Base-by-base conservation (phyloP, 2,888 invertebrate species). In the Allacma fusca region DNA sequence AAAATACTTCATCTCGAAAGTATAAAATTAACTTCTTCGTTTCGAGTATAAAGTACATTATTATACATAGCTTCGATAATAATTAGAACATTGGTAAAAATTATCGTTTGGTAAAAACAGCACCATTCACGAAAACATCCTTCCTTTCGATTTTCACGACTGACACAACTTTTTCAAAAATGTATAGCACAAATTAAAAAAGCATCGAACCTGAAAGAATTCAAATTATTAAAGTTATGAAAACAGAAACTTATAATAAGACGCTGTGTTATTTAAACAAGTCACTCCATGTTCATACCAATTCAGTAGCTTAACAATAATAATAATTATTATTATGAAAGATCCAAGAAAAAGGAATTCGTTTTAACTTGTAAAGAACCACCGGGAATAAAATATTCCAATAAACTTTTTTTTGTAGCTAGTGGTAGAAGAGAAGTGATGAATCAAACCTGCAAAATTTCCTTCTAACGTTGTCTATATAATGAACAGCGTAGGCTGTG, bases 401-500 rank as follows among this genome's bases (percentile, higher is more conserved):
- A 96, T 89, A 28, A 95, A n/a, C n/a, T n/a, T 91, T 85, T 93
- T 93, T 82, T 94, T 89, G 87, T 94, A 95, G 12, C 94, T 94
- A 78, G 94, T 91, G 1, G 90, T 89, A 86, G 93, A 92, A 73
- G 94, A 91, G 0, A 95, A 91, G 0, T 95, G 95, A 86, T 95
- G 94, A 1, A 95, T 94, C 9, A 94, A 88, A 85, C 95, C 94
- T 34, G 95, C 95, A 84, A 95, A 88, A 87, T 95, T 95, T 44
- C 95, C 95, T n/a, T 7, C 95, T 95, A 80, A 95, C 91, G 87
- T 95, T 96, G 88, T 95, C 95, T n/a, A n/a, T 94, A 95, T 95
- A 1, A 95, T 94, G 87, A 96, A 96, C 57, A 95, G 89, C 86
- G 95, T 95, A 91, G 0, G 94, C 93, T 57, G 94, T 94, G 4